phyloP scores from a whole-genome alignment of 2,113 vertebrate genomes.

The Lasiurus borealis region DNA sequence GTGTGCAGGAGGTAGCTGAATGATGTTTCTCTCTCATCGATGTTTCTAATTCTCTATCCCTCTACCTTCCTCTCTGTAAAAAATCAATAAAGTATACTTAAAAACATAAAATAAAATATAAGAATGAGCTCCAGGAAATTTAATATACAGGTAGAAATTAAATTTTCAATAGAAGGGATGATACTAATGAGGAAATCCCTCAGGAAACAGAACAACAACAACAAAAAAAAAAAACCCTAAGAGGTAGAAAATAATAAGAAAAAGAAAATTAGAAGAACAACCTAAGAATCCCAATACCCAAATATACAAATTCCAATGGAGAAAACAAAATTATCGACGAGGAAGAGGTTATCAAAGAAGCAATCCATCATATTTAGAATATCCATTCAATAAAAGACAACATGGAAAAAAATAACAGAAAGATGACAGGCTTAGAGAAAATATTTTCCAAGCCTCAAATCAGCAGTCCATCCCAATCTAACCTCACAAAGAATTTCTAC shows the following conservation, averaged over 20 bases:
- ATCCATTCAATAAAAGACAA: not conserved
- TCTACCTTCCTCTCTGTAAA: too few relatives aligned
- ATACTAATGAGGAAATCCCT: not conserved
- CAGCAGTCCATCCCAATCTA: conserved; percentile 4
- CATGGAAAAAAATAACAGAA: not conserved
- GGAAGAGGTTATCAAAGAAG: conserved; percentile 36
- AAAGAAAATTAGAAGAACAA: not conserved
- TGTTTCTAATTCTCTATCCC: too few relatives aligned
- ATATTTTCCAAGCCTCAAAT: conserved; percentile 1
- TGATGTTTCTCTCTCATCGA: too few relatives aligned
- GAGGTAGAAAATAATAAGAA: not conserved
- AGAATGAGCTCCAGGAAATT: conserved; percentile 1
- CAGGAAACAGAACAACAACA: not conserved
- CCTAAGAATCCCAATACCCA: not conserved
- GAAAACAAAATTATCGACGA: not conserved
- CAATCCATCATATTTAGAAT: not conserved
- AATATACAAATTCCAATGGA: not conserved
- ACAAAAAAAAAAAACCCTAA: not conserved
- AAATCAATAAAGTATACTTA: too few relatives aligned
- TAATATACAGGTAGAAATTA: conserved; percentile 15
- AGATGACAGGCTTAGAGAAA: not conserved
- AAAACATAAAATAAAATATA: not conserved
- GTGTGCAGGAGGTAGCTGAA: too few relatives aligned
- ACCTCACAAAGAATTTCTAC: not conserved
- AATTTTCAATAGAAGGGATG: conserved; percentile 19